Base-by-base conservation (phyloP, 2,113 vertebrate genomes). In the Oreotrochilus melanogaster region DNA sequence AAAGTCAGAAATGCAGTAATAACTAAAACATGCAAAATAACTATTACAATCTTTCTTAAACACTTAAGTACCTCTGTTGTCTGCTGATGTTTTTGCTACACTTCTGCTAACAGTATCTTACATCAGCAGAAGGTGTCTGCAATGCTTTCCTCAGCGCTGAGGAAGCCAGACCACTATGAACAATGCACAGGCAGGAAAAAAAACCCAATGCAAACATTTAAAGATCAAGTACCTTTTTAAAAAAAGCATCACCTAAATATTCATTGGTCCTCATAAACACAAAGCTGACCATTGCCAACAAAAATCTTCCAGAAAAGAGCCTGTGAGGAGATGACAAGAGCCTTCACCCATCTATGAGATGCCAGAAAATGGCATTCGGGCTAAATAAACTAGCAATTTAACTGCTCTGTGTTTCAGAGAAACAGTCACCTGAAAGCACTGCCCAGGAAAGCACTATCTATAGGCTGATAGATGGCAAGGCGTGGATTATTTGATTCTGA, bases 1-100 rank as follows among this genome's bases (percentile, higher is more conserved):
- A 91, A 91, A 56, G 86, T 88, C 67, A 97, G 51, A 88, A 92
- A 54, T 48, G 43, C 23, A 71, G 76, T 88, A 75, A 92, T 45
- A 56, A 57, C 65, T 86, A 57, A 95, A 95, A 86, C 78, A 93
- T 57, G 51, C 91, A 78, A 43, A 92, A 60, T 67, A 67, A 76
- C 30, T 25, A 64, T 74, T 74, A 35, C 42, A 86, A 90, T 78
- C 18, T 80, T 92, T 80, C 73, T 69, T 89, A 81, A 75, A 43
- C 42, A 83, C 54, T 88, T 51, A 58, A 48, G 64, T 86, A 78
- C 17, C 8, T 24, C 6, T 18, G n/a, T 48, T 86, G 60, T 66
- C 60, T 86, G 79, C 23, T 88, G 37, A 33, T 86, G 14, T 56
- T 56, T 78, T 71, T 56, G 76, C 70, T 61, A 90, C 50, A 12